phyloP scores from a whole-genome alignment of 1,140 invertebrate genomes.

The Eulimnadia texana region DNA sequence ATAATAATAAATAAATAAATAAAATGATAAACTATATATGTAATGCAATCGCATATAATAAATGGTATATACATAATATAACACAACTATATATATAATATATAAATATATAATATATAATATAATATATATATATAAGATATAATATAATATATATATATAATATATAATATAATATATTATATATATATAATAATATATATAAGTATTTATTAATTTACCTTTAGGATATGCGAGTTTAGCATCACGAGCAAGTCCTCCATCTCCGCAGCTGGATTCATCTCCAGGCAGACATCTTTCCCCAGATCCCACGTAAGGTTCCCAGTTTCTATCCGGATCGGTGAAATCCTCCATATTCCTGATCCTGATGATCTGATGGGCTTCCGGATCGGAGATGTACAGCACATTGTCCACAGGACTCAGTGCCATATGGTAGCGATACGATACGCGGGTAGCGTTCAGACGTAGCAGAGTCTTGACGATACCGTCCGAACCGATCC shows the following conservation, averaged over 20 bases:
- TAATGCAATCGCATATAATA: too few species aligned
- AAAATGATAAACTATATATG: too few species aligned
- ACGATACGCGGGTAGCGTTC: constrained; percentile 77
- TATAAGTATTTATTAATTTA: constrained; percentile 21
- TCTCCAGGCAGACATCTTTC: constrained; percentile 90
- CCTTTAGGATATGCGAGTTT: constrained; percentile 93
- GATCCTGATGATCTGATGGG: constrained; percentile 52
- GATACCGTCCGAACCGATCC: constrained; percentile 77
- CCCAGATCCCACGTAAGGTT: constrained; percentile 82
- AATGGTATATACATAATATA: too few species aligned
- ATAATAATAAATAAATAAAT: too few species aligned
- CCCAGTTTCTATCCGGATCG: constrained; percentile 81
- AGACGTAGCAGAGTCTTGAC: constrained; percentile 83
- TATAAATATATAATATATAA: too few species aligned
- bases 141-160: not conserved
- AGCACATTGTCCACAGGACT: constrained; percentile 87
- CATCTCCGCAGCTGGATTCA: constrained; percentile 77
- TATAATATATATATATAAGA: too few species aligned
- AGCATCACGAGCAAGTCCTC: constrained; percentile 71
- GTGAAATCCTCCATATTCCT: constrained; percentile 70
- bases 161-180: too few species aligned
- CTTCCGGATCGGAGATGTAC: constrained; percentile 88
- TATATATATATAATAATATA: too few species aligned
- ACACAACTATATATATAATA: too few species aligned
- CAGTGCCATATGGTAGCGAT: constrained; percentile 87